Base-by-base conservation (phyloP, 2,797 vertebrate species). In the Oryzias dopingdopingensis region DNA sequence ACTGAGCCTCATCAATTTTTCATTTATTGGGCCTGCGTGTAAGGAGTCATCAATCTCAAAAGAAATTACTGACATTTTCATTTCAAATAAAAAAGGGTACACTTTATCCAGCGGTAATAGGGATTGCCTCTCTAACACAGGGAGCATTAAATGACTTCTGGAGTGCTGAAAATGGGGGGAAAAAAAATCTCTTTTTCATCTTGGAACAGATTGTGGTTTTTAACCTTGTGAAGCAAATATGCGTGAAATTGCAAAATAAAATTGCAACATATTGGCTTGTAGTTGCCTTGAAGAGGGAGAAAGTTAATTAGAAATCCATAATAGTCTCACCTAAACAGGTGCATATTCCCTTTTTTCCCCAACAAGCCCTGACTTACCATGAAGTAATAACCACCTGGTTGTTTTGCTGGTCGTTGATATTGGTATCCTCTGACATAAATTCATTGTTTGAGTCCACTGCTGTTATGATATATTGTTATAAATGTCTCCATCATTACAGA, bases 31-130 rank as follows among this genome's bases (percentile, higher is more conserved):
- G 86, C 90, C 90, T 82, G 88, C 74, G 84, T 90, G 92, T 88
- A 90, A 91, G 91, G 87, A 91, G 88, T 90, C 91, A 92, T 93
- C 90, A 91, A 93, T 93, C 91, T 91, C 86, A 74, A 82, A 89
- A 92, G 89, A 93, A 93, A 93, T 93, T 92, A 93, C 92, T 92
- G 92, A 92, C 92, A 92, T 92, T 93, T 93, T 92, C 91, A 91
- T 92, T 93, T 93, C 89, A 91, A 92, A 92, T 92, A 92, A 92
- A 93, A 93, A 92, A 92, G 90, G 91, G 90, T 92, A 90, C 92
- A 93, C 92, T 93, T 93, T 92, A 93, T 92, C 90, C 88, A 91
- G 90, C 79, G 79, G 87, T 92, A 90, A 92, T 91, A 90, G 86
- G 88, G 90, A 93, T 92, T 90, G 90, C 86, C 83, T 86, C 81